phyloP scores from a whole-genome alignment of 2,113 vertebrate genomes.

The Pseudorectes ferrugineus region DNA sequence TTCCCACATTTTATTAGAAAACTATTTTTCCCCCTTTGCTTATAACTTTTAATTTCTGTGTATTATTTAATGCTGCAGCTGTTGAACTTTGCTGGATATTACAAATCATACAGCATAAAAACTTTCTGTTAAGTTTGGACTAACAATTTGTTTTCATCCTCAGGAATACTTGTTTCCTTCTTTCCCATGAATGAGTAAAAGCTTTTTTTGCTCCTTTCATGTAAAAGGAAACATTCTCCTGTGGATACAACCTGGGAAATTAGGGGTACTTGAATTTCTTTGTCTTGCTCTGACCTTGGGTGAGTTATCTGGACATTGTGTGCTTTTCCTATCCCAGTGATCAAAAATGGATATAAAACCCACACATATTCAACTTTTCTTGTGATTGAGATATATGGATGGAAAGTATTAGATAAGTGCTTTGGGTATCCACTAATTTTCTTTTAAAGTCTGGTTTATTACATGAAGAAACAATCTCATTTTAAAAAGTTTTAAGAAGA shows the following conservation, averaged over 20 bases:
- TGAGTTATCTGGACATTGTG: neutral
- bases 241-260: neutral
- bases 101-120: conserved; percentile 45
- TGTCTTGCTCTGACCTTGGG: neutral
- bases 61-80: conserved; percentile 17
- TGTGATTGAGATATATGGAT: neutral
- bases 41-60: conserved; percentile 18
- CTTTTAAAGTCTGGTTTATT: neutral
- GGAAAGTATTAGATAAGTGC: neutral
- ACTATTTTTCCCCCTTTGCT: neutral
- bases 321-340: neutral
- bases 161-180: conserved; percentile 19
- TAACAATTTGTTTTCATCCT: conserved; percentile 50
- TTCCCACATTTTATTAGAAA: neutral
- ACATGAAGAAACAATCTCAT: neutral
- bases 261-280: neutral
- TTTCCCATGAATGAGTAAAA: conserved; percentile 34
- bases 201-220: neutral
- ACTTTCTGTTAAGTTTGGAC: conserved; percentile 41
- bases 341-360: neutral
- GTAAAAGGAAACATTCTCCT: neutral
- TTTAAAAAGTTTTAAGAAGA: neutral
- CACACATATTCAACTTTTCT: neutral
- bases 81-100: neutral
- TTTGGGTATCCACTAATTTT: neutral